These are phyloP conservation scores for Amblyopsis rosae DNA, from an alignment of 2,113 vertebrate species.

Conservation along the genomic window DNA sequence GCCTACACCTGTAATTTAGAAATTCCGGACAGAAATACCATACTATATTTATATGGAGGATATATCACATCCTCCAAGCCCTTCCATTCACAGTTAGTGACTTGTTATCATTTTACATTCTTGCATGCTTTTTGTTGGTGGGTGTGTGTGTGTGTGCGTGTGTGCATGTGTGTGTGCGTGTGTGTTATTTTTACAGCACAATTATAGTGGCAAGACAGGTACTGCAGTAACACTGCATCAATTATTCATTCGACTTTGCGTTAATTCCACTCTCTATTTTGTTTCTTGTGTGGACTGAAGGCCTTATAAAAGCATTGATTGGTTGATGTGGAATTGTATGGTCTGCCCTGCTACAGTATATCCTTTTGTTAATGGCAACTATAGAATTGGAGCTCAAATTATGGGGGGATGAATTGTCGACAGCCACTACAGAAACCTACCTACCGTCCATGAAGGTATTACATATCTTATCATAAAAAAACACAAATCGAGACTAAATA, in stretches of 20 bases:
- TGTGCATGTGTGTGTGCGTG: neutral
- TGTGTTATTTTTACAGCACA: neutral
- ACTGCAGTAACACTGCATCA: too few relatives aligned
- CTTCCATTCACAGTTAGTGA: slow-evolving; percentile 6
- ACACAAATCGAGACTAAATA: neutral
- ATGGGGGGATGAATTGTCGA: neutral
- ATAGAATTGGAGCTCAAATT: slow-evolving; percentile 13
- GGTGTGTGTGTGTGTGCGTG: too few relatives aligned
- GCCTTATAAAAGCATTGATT: slow-evolving; percentile 12
- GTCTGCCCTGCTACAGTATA: slow-evolving; percentile 9
- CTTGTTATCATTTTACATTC: slow-evolving; percentile 21
- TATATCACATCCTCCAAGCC: slow-evolving; percentile 3
- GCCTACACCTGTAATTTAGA: slow-evolving; percentile 55
- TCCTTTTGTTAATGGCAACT: slow-evolving; percentile 33
- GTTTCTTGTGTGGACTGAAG: slow-evolving; percentile 23
- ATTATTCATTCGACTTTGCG: too few relatives aligned
- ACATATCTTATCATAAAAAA: neutral
- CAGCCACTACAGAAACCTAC: neutral
- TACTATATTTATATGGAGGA: slow-evolving; percentile 37
- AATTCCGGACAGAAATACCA: slow-evolving; percentile 49
- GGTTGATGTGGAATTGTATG: neutral
- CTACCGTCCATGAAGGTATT: neutral
- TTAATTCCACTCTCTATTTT: too few relatives aligned
- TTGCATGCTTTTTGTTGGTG: slow-evolving; percentile 5
- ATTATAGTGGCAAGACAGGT: too few relatives aligned